Conservation (phyloP, 2,888 invertebrate genomes). For the Aricia artaxerxes region DNA sequence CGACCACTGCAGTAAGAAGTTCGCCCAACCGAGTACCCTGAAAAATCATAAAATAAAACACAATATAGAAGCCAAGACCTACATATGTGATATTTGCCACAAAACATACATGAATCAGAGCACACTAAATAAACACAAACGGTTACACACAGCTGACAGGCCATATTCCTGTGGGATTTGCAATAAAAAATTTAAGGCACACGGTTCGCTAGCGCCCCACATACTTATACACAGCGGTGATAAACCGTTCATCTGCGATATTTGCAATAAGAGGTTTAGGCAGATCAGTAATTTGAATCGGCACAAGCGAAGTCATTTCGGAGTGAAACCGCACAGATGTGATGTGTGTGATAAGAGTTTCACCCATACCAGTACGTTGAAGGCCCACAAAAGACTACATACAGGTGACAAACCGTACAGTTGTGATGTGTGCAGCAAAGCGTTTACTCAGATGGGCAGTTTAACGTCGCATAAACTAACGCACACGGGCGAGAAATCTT, state of each 20-base stretch:
- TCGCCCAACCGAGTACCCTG: neutral
- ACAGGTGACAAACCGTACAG: neutral
- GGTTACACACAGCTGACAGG: constrained; percentile 12
- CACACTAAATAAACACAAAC: neutral
- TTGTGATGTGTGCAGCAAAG: neutral
- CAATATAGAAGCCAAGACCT: neutral
- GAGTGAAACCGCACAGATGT: neutral
- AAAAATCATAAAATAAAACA: neutral
- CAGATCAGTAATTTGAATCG: neutral
- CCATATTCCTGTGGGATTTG: neutral
- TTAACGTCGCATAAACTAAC: neutral
- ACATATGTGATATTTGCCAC: constrained; percentile 5
- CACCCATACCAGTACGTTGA: neutral
- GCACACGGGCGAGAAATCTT: neutral
- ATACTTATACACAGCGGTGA: no score
- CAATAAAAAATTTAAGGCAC: neutral
- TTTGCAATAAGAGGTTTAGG: neutral
- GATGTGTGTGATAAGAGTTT: constrained; percentile 5
- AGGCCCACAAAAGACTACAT: neutral
- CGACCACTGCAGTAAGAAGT: constrained; percentile 15
- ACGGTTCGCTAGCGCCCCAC: no score
- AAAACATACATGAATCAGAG: no score
- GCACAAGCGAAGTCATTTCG: neutral
- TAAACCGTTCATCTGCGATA: neutral
- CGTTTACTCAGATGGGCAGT: neutral